A percentile compares a stretch with the other conserved stretches of the same genome.
Conservation (phyloP, 2,888 invertebrate genomes). For the Meganola albula region DNA sequence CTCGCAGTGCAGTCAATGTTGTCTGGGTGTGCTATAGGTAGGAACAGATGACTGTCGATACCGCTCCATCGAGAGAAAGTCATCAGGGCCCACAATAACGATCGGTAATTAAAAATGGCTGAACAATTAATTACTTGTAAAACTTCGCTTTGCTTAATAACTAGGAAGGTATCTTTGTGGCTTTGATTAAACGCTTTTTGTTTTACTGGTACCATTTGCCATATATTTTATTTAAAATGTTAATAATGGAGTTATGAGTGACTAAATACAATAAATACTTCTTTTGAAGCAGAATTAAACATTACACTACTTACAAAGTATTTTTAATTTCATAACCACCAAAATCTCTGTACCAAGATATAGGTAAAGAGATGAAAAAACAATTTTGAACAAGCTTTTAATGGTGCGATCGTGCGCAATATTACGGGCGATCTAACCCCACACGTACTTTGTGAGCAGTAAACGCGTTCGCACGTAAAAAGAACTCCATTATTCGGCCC, state of each 20-base stretch:
- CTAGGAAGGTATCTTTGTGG: slow-evolving; percentile 22
- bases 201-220: too few species aligned
- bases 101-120: slow-evolving; percentile 68
- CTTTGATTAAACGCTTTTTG: too few species aligned
- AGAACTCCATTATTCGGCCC: slow-evolving; percentile 41
- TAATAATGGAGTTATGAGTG: too few species aligned
- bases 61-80: slow-evolving; percentile 44
- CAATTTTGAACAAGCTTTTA: too few species aligned
- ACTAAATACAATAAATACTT: too few species aligned
- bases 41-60: slow-evolving; percentile 23
- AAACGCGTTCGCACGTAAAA: slow-evolving; percentile 45
- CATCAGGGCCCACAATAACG: slow-evolving; percentile 50
- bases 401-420: slow-evolving; percentile 12
- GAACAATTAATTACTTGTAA: slow-evolving; percentile 39
- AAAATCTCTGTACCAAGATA: too few species aligned
- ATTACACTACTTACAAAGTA: too few species aligned
- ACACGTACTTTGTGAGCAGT: slow-evolving; percentile 34
- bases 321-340: too few species aligned
- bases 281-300: too few species aligned
- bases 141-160: slow-evolving; percentile 35
- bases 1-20: slow-evolving; percentile 29
- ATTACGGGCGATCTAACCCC: slow-evolving; percentile 26
- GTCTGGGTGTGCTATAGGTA: slow-evolving; percentile 19
- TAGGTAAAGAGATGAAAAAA: too few species aligned
- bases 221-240: too few species aligned